Base-by-base conservation (phyloP, 30 jellyfish, hydroid and myxozoan genomes). In the Hydractinia symbiolongicarpus region DNA sequence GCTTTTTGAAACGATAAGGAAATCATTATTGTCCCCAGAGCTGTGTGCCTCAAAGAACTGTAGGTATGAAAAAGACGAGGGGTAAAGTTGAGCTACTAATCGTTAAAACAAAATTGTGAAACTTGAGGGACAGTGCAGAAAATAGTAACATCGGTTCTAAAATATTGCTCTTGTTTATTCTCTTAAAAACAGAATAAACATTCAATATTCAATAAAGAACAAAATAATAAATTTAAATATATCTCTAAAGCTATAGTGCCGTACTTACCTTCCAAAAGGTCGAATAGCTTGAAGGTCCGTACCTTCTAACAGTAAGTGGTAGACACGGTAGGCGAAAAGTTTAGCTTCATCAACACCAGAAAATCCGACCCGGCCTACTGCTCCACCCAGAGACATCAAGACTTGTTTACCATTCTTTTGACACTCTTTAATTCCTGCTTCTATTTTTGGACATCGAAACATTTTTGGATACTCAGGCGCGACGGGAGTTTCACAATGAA, bases 321-420 rank as follows among this genome's bases (percentile, higher is more conserved):
- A 93, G 55, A 93, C 95, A 53, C 96, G 82, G 54, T 84, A 44
- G 44, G 98, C 98, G 54, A 82, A 87, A 55, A 81, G 67, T 40
- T 67, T 87, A 11, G 98, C 96, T 79, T 93, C 82, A 5, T 84
- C 88, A 44, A 78, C 96, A 78, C 82, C 88, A 3, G 93, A 61
- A 79, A 93, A 93, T 30, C 98, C 98, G 56, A 82, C 94, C 58
- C 95, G 71, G 4, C 98, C 98, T 54, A 88, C 93, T 5, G 98
- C 98, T 5, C 98, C 98, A 20, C 98, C 98, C 86, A 93, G 84
- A 11, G 98, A 93, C 87, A 93, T 67, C 71, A 93, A 17, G 17
- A 93, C 98, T 61, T 93, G 83, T 54, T 82, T 93, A 44, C 98
- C 98, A 75, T 88, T 78, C 57, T 76, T 79, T 72, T 93, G 98